Conservation (phyloP, 1,140 invertebrate genomes). For the Ptiloglossa arizonensis region DNA sequence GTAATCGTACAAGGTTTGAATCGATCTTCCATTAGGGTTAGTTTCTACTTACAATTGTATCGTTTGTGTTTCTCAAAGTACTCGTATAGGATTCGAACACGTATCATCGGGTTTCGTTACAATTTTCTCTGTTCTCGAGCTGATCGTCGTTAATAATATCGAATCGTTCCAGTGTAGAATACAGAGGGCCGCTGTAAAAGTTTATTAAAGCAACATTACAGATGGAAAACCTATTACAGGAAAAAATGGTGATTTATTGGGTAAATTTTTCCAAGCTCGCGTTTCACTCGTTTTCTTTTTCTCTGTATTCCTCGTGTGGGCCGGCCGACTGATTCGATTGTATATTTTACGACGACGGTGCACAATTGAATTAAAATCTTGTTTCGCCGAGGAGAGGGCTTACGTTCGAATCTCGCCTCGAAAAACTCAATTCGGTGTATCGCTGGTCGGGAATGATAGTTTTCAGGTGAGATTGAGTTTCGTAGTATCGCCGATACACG, state of each 20-base stretch:
- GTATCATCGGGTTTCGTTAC: too few species aligned
- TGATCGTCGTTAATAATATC: neutral
- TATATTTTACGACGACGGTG: slow-evolving; percentile 13
- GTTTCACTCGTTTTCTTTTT: neutral
- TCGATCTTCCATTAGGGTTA: too few species aligned
- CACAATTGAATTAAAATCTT: slow-evolving; percentile 38
- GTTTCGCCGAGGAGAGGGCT: neutral
- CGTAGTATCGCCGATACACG: neutral
- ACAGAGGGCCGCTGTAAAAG: neutral
- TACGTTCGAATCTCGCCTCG: neutral
- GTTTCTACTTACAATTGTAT: too few species aligned
- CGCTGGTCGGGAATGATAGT: neutral
- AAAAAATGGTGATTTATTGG: neutral
- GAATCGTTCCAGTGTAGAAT: neutral
- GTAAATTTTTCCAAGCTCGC: slow-evolving; percentile 2
- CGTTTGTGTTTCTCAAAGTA: too few species aligned
- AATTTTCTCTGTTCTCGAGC: too few species aligned
- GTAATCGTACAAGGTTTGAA: too few species aligned
- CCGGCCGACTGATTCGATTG: neutral
- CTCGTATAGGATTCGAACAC: too few species aligned
- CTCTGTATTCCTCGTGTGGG: neutral
- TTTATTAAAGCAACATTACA: slow-evolving; percentile 11
- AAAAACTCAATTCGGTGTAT: neutral
- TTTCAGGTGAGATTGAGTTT: neutral
- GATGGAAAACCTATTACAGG: neutral